These are phyloP conservation scores for Melanophora roralis DNA, from an alignment of 2,888 invertebrate genomes.

Conservation along the genomic window DNA sequence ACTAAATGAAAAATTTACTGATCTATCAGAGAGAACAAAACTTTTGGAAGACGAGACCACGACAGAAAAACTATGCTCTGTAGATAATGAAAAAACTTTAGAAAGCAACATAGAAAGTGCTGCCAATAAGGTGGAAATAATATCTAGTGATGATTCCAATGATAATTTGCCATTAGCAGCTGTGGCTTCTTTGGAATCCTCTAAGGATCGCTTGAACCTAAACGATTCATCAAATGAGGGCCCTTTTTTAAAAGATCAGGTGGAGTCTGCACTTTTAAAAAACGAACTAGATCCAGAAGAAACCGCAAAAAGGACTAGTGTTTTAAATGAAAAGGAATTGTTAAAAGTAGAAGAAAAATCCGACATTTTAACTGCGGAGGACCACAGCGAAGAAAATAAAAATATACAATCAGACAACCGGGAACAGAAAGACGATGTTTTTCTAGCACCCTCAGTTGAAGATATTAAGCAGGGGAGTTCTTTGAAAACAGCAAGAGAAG, in stretches of 20 bases:
- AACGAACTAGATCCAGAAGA: conserved; percentile 35
- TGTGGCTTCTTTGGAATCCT: conserved; percentile 69
- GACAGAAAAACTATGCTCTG: background rate
- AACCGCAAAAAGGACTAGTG: conserved; percentile 39
- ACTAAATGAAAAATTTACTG: conserved; percentile 46
- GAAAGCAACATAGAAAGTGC: background rate
- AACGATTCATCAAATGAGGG: conserved; percentile 48
- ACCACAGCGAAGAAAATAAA: conserved; percentile 12
- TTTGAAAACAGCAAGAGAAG: conserved; percentile 34
- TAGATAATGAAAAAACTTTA: background rate
- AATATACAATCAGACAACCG: background rate
- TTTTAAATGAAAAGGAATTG: conserved; percentile 32
- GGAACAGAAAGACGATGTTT: conserved; percentile 16
- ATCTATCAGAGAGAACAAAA: conserved; percentile 13
- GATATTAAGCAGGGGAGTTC: conserved; percentile 17
- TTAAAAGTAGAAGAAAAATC: conserved; percentile 40
- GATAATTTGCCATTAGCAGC: conserved; percentile 74
- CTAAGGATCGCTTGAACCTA: conserved; percentile 66
- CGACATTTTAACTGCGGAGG: background rate
- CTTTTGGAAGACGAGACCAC: background rate
- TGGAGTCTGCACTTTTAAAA: conserved; percentile 62
- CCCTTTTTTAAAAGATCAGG: conserved; percentile 55
- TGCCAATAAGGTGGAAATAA: conserved; percentile 63
- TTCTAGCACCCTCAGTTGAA: conserved; percentile 31
- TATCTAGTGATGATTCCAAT: conserved; percentile 75